Evolutionary conservation across 1,140 invertebrate species (phyloP).

Genomic region (Lepidurus couesii): DNA sequence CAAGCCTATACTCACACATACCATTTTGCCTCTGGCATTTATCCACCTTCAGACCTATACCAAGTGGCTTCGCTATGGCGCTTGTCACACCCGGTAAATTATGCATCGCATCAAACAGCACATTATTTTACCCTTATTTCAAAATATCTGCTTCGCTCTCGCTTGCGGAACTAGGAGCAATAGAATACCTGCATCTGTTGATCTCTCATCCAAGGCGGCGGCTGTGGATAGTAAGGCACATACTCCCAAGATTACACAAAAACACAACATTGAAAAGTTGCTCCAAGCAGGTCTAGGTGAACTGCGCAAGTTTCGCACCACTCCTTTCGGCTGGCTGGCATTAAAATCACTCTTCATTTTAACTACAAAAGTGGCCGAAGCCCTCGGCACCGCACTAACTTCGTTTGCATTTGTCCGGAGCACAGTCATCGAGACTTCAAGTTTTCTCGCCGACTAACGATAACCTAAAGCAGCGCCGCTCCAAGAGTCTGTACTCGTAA

Average conservation of each 20-base stretch:
- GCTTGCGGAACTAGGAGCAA: not conserved
- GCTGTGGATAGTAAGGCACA: not conserved
- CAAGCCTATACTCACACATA: not conserved
- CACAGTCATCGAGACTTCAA: not conserved
- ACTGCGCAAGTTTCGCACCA: not conserved
- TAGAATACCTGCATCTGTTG: not conserved
- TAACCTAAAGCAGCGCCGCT: not conserved
- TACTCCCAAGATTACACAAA: constrained; percentile 1
- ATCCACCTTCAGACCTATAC: not conserved
- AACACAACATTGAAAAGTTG: not conserved
- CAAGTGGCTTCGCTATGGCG: not conserved
- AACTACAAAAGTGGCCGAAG: not conserved
- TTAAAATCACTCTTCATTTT: not conserved
- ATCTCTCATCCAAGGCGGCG: not conserved
- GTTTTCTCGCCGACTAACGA: not conserved
- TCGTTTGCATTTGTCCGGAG: constrained; percentile 1
- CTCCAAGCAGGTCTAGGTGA: not conserved
- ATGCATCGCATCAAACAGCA: not conserved
- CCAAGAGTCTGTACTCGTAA: not conserved
- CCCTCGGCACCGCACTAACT: not conserved
- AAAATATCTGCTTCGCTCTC: not conserved
- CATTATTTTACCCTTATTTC: not conserved
- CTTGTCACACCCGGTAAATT: not conserved
- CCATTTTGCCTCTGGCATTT: not conserved
- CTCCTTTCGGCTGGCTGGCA: not conserved